These are phyloP conservation scores for Tiaroga cobitis DNA, from an alignment of 2,797 vertebrate species.

Conservation along the genomic window DNA sequence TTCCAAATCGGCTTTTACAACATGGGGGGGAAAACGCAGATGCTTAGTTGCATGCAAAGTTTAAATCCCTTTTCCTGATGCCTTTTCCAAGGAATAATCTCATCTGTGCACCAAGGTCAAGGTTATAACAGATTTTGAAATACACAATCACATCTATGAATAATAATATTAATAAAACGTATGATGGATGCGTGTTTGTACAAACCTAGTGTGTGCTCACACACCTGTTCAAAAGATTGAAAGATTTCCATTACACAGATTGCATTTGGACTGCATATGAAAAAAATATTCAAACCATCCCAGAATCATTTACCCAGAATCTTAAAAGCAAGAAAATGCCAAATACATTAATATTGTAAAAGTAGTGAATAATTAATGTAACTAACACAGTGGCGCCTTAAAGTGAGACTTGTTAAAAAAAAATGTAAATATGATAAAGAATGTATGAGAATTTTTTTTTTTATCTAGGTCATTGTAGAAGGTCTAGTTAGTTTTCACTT, in stretches of 20 bases:
- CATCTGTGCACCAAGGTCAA: constrained; percentile 13
- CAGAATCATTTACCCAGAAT: constrained; percentile 5
- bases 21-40: background rate
- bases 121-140: background rate
- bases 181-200: constrained; percentile 15
- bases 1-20: constrained; percentile 9
- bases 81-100: background rate
- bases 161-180: background rate
- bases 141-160: constrained; percentile 3
- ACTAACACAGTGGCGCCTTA: constrained; percentile 24
- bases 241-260: background rate
- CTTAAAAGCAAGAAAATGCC: constrained; percentile 29
- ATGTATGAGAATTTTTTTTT: background rate
- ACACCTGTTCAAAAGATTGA: background rate
- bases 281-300: constrained; percentile 38
- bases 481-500: background rate
- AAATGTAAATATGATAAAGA: constrained; percentile 12
- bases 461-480: constrained; percentile 10
- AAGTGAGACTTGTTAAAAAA: constrained; percentile 23
- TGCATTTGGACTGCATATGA: constrained; percentile 5
- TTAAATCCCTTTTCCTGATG: constrained; percentile 13
- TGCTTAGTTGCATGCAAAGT: constrained; percentile 12
- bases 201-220: background rate
- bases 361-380: constrained; percentile 24
- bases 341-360: constrained; percentile 41